Base-by-base conservation (phyloP, 2,888 invertebrate species). In the Cosmopolites sordidus region DNA sequence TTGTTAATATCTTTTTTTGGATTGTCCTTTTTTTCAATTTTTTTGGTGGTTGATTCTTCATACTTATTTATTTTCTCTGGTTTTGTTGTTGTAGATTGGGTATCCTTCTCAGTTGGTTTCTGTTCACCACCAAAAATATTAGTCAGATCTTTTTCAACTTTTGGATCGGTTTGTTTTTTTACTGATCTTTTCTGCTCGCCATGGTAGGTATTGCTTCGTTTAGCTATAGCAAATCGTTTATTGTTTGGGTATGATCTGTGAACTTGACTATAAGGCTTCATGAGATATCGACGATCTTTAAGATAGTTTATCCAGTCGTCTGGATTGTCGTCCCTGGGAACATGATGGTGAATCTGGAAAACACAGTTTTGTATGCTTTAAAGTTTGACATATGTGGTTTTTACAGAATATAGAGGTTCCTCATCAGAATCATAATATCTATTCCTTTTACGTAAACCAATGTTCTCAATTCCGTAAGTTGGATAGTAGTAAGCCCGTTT, bases 211-310 rank as follows among this genome's bases (percentile, higher is more conserved):
- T 67, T 81, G 44, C 85, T 85, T 1, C 86, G 77, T 68, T 87
- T 86, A 2, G 81, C 73, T 0, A 86, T 82, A 1, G 84, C 83
- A 64, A 84, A 86, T 2, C 83, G 78, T 72, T 85, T 86, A 14
- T 60, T 58, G 2, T 22, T 16, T 1, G 27, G 30, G 41, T 64
- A 60, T 18, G 56, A 50, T 44, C 59, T 52, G 9, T 33, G 47
- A 16, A 39, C 9, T 16, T 29, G 48, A 3, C 48, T 55, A 14
- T 58, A 51, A 48, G 63, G 63, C 16, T 61, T 61, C 12, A 59
- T 59, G 41, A 61, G 54, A 8, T 47, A 48, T 40, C 64, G 61
- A 15, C 59, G 56, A 39, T 61, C 62, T 55, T 54, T 61, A 5
- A 58, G 43, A 38, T 56, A 50, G 33, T 44, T 60, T 37, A 54